Conservation (phyloP, 2,888 invertebrate species). For the Drosophila paucipuncta region DNA sequence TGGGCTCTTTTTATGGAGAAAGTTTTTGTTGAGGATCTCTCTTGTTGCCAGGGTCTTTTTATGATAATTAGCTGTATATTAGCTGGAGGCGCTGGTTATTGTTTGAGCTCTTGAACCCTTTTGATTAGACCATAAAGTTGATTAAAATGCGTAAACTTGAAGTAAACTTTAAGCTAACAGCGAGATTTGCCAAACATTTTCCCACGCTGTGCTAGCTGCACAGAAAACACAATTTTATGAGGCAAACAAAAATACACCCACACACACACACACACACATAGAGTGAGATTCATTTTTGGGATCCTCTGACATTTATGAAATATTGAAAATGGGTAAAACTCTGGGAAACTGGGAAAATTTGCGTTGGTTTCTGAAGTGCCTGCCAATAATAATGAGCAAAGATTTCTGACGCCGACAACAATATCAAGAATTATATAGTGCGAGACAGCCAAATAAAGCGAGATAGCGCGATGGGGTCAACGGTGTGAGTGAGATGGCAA, state of each 20-base stretch:
- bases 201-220: constrained; percentile 6
- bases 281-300: constrained; percentile 5
- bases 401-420: constrained; percentile 71
- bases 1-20: constrained; percentile 55
- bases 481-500: constrained; percentile 30
- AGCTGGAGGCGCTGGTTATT: constrained; percentile 37
- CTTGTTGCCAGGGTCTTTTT: constrained; percentile 40
- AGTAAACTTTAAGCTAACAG: constrained; percentile 16
- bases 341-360: constrained; percentile 23
- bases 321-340: constrained; percentile 44
- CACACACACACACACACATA: background rate
- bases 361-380: constrained; percentile 45
- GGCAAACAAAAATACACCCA: background rate
- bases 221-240: background rate
- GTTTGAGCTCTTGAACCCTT: constrained; percentile 35
- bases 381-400: constrained; percentile 77
- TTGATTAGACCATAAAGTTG: constrained; percentile 42
- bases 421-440: constrained; percentile 62
- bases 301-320: constrained; percentile 42
- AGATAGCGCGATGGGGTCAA: constrained; percentile 12
- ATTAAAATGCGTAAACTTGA: constrained; percentile 34
- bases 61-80: constrained; percentile 67
- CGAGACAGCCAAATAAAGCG: constrained; percentile 10
- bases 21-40: constrained; percentile 39
- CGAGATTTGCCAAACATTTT: constrained; percentile 4